Base-by-base conservation (phyloP, 2,113 vertebrate species). In the Carassius gibelio region DNA sequence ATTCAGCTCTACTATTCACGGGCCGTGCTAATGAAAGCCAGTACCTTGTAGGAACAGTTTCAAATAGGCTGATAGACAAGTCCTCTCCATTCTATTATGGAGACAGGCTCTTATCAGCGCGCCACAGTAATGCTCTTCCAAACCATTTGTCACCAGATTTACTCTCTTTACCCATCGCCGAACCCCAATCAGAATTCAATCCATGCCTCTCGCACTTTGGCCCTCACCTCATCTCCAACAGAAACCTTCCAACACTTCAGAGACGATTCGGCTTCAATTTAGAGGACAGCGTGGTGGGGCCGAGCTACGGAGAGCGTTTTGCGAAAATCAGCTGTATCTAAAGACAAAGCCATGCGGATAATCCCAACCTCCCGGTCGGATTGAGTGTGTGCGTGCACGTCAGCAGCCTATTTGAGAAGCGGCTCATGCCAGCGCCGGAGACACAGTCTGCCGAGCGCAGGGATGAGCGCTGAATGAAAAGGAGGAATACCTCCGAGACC, bases 21-120 rank as follows among this genome's bases (percentile, higher is more conserved):
- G 84, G 78, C n/a, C 66, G 42, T 71, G 17, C 83, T 90, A 90
- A 90, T 90, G 84, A 90, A 89, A 90, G 84, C 84, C 82, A 85
- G 84, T 81, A 82, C 69, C 84, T 86, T 84, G 86, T 87, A 80
- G 84, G 86, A 85, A 86, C 42, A 75, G 84, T 79, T 82, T 81
- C 84, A 84, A 85, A 83, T 87, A 66, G 82, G 82, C 77, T 88
- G 87, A 88, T 77, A 82, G 85, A 84, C 85, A 84, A 81, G 87
- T 74, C 84, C 82, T 86, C 87, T 88, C 82, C 87, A 76, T 85
- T 85, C 85, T 87, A 87, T 87, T 85, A 88, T 48, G 59, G 86
- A 77, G 81, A 55, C 59, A 80, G 86, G 69, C 71, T 84, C 85
- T 90, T 90, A 89, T 90, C 87, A 86, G 87, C 55, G 21, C 57